phyloP scores from a whole-genome alignment of 2,888 invertebrate species.

The Ecdyonurus torrentis region DNA sequence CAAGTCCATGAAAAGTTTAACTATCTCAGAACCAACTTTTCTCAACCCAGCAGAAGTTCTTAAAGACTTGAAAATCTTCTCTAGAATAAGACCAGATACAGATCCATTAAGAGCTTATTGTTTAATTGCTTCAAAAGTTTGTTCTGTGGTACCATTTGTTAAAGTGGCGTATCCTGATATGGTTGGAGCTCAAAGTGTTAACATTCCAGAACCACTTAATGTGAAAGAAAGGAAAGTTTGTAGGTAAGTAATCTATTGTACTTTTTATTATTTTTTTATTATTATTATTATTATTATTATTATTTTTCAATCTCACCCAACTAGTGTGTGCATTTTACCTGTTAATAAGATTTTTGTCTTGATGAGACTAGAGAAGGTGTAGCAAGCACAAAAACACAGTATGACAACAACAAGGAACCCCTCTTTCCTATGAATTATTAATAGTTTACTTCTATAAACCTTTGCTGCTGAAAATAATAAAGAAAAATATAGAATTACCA shows the following conservation, averaged over 20 bases:
- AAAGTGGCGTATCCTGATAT: conserved; percentile 63
- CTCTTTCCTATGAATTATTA: too few relatives aligned
- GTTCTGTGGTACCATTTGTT: conserved; percentile 47
- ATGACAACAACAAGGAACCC: too few relatives aligned
- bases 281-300: too few relatives aligned
- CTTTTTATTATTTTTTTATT: too few relatives aligned
- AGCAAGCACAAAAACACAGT: too few relatives aligned
- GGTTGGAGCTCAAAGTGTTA: conserved; percentile 36
- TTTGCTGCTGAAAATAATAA: conserved; percentile 27
- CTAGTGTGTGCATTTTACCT: too few relatives aligned
- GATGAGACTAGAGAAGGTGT: too few relatives aligned
- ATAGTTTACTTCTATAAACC: too few relatives aligned
- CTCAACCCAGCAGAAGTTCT: background rate
- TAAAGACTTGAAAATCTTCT: conserved; percentile 13
- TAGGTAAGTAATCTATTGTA: too few relatives aligned
- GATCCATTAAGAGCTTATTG: conserved; percentile 28
- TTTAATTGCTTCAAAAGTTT: conserved; percentile 36
- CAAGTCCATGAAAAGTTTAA: background rate
- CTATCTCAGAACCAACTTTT: background rate
- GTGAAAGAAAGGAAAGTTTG: conserved; percentile 34
- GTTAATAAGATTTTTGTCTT: too few relatives aligned
- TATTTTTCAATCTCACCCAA: too few relatives aligned
- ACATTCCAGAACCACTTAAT: conserved; percentile 39
- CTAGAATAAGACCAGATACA: conserved; percentile 11
- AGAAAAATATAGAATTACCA: too few relatives aligned